Base-by-base conservation (phyloP, 1,140 invertebrate genomes). In the Trypoxylus dichotomus region DNA sequence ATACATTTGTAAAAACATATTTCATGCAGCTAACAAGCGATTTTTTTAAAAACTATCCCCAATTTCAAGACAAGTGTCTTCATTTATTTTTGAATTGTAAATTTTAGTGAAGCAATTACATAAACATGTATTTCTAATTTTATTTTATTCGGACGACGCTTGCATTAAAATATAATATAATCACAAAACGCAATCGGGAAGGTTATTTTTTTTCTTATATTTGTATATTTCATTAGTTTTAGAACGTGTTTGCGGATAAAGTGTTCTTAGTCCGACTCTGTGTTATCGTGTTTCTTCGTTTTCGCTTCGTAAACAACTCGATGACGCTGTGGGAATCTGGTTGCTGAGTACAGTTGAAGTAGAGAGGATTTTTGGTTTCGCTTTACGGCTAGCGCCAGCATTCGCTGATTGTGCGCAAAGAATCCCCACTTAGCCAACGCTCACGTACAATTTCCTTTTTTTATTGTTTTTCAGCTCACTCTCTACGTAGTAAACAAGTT, bases 251-350 rank as follows among this genome's bases (percentile, higher is more conserved):
- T 21, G 11, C 11, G 13, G n/a, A n/a, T n/a, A 54, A 54, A 54
- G 19, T n/a, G 11, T 54, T n/a, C 11, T 54, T 54, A 54, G 24
- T 68, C n/a, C 60, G 27, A 13, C 24, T 29, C 60, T 68, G 60
- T 68, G n/a, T 68, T 68, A 68, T 68, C 60, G 60, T 68, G 60
- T 68, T 29, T 68, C 60, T 68, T 29, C 60, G 60, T 68, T 68
- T 68, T 29, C 24, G 60, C 60, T 68, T 68, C 60, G 60, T 68
- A 68, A 68, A 68, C 60, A 68, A 68, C 60, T 68, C 60, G 60
- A 68, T 68, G 60, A 68, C 60, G 60, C 60, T 68, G 60, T 68
- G 60, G 60, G 60, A 68, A 68, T 68, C 60, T 29, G 21, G 60
- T 68, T 68, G 60, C 60, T 21, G 60, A 24, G 60, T 68, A 68